A percentile compares a stretch with the other conserved stretches of the same genome.
Evolutionary conservation across 2,888 invertebrate genomes (phyloP).

Genomic region (Embidobia sp.): DNA sequence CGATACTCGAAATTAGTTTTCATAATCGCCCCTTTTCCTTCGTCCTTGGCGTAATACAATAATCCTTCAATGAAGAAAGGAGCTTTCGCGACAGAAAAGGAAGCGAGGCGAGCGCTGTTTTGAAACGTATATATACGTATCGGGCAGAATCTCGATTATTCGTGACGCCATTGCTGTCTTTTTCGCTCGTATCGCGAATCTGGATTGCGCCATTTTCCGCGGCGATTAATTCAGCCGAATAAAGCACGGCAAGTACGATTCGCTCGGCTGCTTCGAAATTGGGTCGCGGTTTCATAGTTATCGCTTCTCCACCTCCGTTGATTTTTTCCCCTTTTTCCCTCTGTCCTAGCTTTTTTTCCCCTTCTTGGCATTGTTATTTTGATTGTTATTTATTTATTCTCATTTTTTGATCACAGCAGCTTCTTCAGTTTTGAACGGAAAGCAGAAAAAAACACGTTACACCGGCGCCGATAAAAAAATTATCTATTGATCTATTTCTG

Average conservation of each 20-base stretch:
- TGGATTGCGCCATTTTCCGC: constrained; percentile 53
- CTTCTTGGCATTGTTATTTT: constrained; percentile 16
- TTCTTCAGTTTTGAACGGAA: constrained; percentile 45
- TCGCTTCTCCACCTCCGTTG: constrained; percentile 37
- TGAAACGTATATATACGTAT: constrained; percentile 33
- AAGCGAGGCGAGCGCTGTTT: constrained; percentile 28
- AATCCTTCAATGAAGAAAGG: constrained; percentile 45
- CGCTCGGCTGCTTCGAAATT: constrained; percentile 66
- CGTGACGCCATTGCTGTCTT: constrained; percentile 47
- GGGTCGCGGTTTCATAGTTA: constrained; percentile 67
- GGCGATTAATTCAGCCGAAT: constrained; percentile 61
- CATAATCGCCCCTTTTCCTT: constrained; percentile 21
- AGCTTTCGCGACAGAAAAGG: constrained; percentile 27
- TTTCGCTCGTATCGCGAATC: constrained; percentile 38
- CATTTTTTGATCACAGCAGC: constrained; percentile 33
- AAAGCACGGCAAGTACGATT: constrained; percentile 61
- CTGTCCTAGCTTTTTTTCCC: constrained; percentile 6
- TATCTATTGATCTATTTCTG: constrained; percentile 55
- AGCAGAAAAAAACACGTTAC: constrained; percentile 33
- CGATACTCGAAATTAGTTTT: constrained; percentile 41
- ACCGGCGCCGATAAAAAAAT: constrained; percentile 48
- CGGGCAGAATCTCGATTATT: constrained; percentile 43
- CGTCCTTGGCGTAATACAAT: constrained; percentile 23
- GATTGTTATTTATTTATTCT: constrained; percentile 11
- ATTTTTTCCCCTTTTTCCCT: constrained; percentile 22